Evolutionary conservation across 2,888 invertebrate genomes (phyloP), one percentile per base, ranked within the genome.

Genomic region (Sepioteuthis lessoniana): DNA sequence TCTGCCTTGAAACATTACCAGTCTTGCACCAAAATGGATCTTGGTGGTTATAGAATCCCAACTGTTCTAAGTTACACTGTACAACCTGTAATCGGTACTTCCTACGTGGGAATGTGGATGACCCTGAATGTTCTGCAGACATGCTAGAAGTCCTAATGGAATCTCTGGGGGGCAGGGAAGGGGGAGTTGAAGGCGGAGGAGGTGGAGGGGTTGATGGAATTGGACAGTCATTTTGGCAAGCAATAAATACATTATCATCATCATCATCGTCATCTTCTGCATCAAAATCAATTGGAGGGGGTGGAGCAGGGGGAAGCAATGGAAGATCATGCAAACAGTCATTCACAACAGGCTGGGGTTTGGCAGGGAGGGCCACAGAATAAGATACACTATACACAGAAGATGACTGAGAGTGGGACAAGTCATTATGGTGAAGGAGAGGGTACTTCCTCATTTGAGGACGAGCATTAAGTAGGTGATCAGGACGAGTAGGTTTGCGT

Each of bases 391-490:
- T 37, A 42, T 90, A 94, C 35, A 94, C 94, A 94, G 50, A 90
- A 90, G 90, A 93, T 47, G 90, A 47, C 37, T 13, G 47, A n/a
- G 42, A 50, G 92, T 93, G 93, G 94, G 94, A 94, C 76, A 94
- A 94, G 55, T 94, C 94, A 94, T 95, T 94, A 93, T 95, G 95
- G 94, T 95, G 94, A 94, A 98, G 98, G 90, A 98, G 97, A 0
- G 98, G 98, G 97, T 98, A 98, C 96, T 98, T 98, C 90, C 98
- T 97, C 94, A 98, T 98, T 31, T 98, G 97, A 0, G 98, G 98
- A 96, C 98, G 98, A 60, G 97, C 98, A 25, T 98, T 98, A 95
- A 98, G 97, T 0, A 97, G 97, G n/a, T 92, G 46, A 91, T 96
- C 96, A 35, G 97, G 96, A 96, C 98, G 98, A 46, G 98, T 98